phyloP scores from a whole-genome alignment of 2,797 vertebrate species.

The Falco naumanni region DNA sequence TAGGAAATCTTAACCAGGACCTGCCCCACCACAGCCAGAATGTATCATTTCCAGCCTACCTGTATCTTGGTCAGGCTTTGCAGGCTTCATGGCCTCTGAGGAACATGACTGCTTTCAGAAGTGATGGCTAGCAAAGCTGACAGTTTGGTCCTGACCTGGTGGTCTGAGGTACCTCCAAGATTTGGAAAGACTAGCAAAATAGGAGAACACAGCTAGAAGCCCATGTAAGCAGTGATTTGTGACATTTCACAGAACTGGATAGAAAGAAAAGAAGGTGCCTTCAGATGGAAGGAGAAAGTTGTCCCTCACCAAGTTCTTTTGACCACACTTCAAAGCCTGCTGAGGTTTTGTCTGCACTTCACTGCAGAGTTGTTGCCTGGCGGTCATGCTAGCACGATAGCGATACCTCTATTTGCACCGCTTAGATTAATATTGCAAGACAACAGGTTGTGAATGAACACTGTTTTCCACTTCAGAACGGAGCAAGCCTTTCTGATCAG shows the following conservation, averaged over 20 bases:
- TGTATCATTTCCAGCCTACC: background rate
- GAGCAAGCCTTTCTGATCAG: conserved; percentile 91
- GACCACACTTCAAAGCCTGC: background rate
- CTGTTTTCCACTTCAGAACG: conserved; percentile 78
- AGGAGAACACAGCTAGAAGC: background rate
- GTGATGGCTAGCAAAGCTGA: background rate
- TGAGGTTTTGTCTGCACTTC: background rate
- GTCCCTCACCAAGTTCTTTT: background rate
- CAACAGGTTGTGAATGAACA: background rate
- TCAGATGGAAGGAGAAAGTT: background rate
- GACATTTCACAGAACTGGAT: background rate
- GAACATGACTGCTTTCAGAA: background rate
- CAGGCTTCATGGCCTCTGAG: background rate
- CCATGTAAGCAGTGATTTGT: background rate
- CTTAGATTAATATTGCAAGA: background rate
- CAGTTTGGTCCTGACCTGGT: background rate
- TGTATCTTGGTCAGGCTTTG: background rate
- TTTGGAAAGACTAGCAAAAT: background rate
- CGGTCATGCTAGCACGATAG: background rate
- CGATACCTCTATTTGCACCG: background rate
- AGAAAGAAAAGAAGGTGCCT: background rate
- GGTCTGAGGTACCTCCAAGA: background rate
- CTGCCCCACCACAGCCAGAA: background rate
- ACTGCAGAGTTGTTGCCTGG: background rate
- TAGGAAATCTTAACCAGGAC: background rate